Base-by-base conservation (phyloP, 1,140 invertebrate genomes). In the Eupeodes corollae region DNA sequence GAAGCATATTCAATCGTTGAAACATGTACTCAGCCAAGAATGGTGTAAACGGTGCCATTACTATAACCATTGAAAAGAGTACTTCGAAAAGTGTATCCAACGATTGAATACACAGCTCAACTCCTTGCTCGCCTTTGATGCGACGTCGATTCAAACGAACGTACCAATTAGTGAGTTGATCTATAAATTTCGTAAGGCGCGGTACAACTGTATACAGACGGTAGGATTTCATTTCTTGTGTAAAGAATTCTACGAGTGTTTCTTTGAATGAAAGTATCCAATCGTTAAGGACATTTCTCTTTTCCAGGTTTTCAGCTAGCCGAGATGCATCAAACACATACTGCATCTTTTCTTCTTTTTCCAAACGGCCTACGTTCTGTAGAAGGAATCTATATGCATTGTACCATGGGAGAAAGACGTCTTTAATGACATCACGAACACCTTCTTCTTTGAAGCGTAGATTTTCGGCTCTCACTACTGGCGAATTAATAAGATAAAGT, bases 221-320 rank as follows among this genome's bases (percentile, higher is more conserved):
- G 64, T 98, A 99, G 3, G 84, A 83, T 60, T 78, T 77, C 96
- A 99, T 99, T 73, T 99, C 95, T 49, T 80, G 75, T 40, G 84
- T 81, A 6, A 98, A 80, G 76, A 90, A 98, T 44, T 80, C 75
- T 26, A 98, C 72, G 5, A 98, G 72, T 8, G 87, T 88, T 69
- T 99, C 93, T 0, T 93, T 94, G 57, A 94, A 96, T 0, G 94
- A 98, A 11, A 96, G 61, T 44, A 99, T 95, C 96, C 96, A 99
- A 51, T 80, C 78, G 68, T 99, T 96, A 90, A 99, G 98, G 39
- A 96, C 82, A 65, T 98, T 98, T 5, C 70, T 59, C 3, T 65
- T 16, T 13, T 68, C 52, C 48, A 67, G 56, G 37, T 55, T 56
- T 6, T 56, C 19, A 51, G 59, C 65, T 66, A 51, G 58, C 8